Base-by-base conservation (phyloP, 2,797 vertebrate genomes). In the Takifugu rubripes region DNA sequence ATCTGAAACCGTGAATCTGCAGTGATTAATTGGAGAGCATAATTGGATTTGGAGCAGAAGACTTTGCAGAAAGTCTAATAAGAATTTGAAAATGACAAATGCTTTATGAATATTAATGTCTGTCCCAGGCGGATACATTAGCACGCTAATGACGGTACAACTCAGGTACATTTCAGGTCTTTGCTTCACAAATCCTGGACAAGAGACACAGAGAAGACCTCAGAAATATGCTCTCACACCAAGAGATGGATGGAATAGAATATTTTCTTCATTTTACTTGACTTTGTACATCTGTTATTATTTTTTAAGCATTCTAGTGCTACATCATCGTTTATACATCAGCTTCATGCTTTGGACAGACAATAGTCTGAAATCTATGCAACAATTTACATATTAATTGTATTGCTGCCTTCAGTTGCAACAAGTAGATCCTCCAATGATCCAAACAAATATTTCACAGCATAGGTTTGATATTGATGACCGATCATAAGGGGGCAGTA, bases 81-180 rank as follows among this genome's bases (percentile, higher is more conserved):
- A 68, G 52, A 70, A 69, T 72, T 48, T 81, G 62, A 83, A 78
- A 68, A 54, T 72, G 77, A 80, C 63, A 77, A 75, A 84, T 84
- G 67, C 52, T 59, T 81, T 10, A 27, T 64, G 68, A 59, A 70
- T 70, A 70, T 71, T 62, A 75, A 78, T 71, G 68, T 77, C 43
- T 72, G 49, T 66, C 65, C 45, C 54, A 16, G 46, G 68, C 67
- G 56, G 75, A 81, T 60, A 51, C 31, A 74, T 70, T 54, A 70
- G 51, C 17, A 58, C 6, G 3, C 17, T 1, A 10, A 54, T 42
- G 53, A 58, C 52, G 40, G 25, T 44, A 31, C 31, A 50, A 62
- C 58, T 66, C 48, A 45, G 21, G 17, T 40, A 48, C 52, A 31
- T 61, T 48, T 67, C 60, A 56, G 3, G 54, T 59, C 17, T 58